phyloP scores from a whole-genome alignment of 2,797 vertebrate species.

The Pipistrellus kuhlii region DNA sequence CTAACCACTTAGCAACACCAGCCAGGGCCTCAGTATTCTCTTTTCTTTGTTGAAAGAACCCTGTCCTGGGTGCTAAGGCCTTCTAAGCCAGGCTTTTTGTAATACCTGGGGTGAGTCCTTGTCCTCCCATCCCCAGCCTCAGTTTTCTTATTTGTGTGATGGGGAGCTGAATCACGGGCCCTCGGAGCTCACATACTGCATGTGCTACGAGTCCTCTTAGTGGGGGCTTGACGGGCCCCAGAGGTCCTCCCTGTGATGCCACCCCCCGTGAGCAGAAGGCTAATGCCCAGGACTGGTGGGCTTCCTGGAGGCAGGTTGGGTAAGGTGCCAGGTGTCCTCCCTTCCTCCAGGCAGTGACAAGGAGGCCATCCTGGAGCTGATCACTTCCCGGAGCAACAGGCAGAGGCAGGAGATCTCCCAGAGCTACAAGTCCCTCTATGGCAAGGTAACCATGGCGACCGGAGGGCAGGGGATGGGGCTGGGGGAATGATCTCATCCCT shows the following conservation, averaged over 20 bases:
- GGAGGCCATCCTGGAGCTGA: slow-evolving; percentile 95
- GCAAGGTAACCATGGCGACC: slow-evolving; percentile 90
- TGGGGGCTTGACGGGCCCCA: background rate
- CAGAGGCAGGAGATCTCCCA: slow-evolving; percentile 94
- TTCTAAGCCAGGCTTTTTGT: background rate
- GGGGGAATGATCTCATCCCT: no score
- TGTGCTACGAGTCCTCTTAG: background rate
- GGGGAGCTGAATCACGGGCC: background rate
- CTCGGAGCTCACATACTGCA: rapidly evolving
- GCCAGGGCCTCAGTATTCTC: background rate
- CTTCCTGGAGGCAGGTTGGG: background rate
- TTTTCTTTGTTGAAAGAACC: background rate
- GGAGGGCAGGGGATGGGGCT: rapidly evolving
- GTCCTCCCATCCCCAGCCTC: background rate
- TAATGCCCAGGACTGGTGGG: background rate
- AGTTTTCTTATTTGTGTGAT: background rate
- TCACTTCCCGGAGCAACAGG: slow-evolving; percentile 94
- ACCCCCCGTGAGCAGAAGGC: background rate
- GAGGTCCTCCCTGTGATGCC: background rate
- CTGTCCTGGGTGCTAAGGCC: background rate
- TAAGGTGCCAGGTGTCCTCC: background rate
- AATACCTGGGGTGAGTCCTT: background rate
- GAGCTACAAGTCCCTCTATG: slow-evolving; percentile 95
- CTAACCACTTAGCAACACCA: no score
- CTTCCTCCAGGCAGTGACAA: slow-evolving; percentile 94